Evolutionary conservation across 2,797 vertebrate species (phyloP), one percentile per base, ranked within the genome.

Genomic region (Coreius guichenoti): DNA sequence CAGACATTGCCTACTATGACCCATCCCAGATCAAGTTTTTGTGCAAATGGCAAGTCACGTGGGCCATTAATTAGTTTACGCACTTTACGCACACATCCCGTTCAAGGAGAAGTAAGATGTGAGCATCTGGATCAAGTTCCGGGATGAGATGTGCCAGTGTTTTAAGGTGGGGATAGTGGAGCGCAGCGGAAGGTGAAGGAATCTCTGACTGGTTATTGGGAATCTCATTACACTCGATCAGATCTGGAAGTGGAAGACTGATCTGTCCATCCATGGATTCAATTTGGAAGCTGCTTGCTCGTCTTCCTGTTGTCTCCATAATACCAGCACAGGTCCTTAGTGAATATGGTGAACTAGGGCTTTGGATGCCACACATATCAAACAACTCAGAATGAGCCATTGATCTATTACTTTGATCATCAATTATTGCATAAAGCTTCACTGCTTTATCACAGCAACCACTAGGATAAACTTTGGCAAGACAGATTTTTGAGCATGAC

Each of bases 351-450:
- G n/a, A n/a, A n/a, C n/a, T 63, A 13, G 9, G 14, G 81, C 89
- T 85, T 91, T 88, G 45, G 83, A 88, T 87, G 29, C 33, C 74
- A 78, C 87, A 89, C 43, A 87, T 85, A 84, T 92, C 75, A 91
- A 92, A 92, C 86, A 81, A 81, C 78, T 87, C 65, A 6, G 88
- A 83, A 43, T 23, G 82, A 80, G 70, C 83, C 26, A 90, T n/a
- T 69, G 88, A 90, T 85, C 69, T 91, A 86, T 87, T 51, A 51
- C 26, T 51, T 51, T 74, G 26, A 2, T 74, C 16, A 51, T 90
- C 45, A 26, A 86, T 58, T 81, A 93, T 90, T 81, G 87, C 90
- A 90, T 88, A 93, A 80, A 89, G 45, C 21, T 86, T 81, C 58
- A 84, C 49, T 73, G 61, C 56, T 56, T 79, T 45, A 9, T 69